These are phyloP conservation scores for Corbicula japonica DNA, from an alignment of 2,888 invertebrate genomes.

Conservation along the genomic window DNA sequence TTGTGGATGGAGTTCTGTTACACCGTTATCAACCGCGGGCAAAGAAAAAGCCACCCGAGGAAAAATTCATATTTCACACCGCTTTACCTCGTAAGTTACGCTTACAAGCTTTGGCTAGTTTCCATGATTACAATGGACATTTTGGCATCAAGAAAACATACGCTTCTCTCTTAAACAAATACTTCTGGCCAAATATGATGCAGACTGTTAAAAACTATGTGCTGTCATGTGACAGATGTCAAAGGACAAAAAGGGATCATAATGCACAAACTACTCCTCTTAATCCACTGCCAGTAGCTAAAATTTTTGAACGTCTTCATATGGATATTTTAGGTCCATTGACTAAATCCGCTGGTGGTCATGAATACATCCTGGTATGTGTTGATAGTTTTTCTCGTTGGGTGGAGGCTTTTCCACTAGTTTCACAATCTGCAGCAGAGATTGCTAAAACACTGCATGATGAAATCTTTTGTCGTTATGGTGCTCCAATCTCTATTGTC, in stretches of 20 bases:
- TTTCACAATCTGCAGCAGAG: constrained; percentile 27
- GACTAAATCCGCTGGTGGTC: constrained; percentile 29
- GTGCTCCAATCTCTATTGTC: constrained; percentile 35
- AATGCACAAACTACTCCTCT: constrained; percentile 16
- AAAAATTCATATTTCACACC: constrained; percentile 25
- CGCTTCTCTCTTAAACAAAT: background rate
- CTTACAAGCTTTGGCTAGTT: constrained; percentile 8
- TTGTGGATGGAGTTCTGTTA: constrained; percentile 31
- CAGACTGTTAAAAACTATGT: constrained; percentile 40
- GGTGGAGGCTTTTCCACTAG: constrained; percentile 47
- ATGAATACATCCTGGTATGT: constrained; percentile 49
- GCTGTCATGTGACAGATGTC: constrained; percentile 50
- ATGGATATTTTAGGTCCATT: constrained; percentile 29
- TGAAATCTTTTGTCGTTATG: constrained; percentile 47
- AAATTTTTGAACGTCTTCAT: constrained; percentile 15
- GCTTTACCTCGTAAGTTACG: constrained; percentile 25
- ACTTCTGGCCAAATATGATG: constrained; percentile 24
- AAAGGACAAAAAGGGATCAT: constrained; percentile 41
- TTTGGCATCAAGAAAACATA: constrained; percentile 1
- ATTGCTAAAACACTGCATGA: constrained; percentile 37
- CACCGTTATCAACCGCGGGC: no score
- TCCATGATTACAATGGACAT: constrained; percentile 7
- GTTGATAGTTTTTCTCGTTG: constrained; percentile 47
- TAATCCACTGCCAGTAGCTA: constrained; percentile 23
- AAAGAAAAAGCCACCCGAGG: constrained; percentile 24